Evolutionary conservation across 2,113 vertebrate genomes (phyloP).

Genomic region (Psittacara wagleri): DNA sequence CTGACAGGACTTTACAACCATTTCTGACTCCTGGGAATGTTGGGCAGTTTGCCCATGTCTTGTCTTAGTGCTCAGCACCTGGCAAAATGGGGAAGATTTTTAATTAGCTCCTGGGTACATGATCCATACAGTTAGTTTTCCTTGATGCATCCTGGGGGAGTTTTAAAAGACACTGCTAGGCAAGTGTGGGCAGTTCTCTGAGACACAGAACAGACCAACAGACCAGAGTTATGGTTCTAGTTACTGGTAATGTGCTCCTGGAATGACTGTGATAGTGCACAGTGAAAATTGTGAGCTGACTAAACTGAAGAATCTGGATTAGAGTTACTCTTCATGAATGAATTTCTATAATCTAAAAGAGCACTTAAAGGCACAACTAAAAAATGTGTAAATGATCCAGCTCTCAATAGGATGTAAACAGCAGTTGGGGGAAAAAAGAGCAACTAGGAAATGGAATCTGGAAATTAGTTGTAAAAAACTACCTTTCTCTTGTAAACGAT

Average conservation of each 20-base stretch:
- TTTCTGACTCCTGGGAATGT: background rate
- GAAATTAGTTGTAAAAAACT: background rate
- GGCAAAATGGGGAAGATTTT: background rate
- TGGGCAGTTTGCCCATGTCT: background rate
- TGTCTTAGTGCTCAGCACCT: background rate
- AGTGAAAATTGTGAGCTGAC: background rate
- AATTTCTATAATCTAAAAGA: background rate
- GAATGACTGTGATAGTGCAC: background rate
- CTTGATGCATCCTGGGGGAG: background rate
- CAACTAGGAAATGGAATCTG: background rate
- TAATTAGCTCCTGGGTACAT: background rate
- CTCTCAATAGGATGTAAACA: background rate
- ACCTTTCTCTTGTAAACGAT: background rate
- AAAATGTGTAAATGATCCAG: background rate
- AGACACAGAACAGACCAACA: background rate
- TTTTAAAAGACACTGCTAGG: background rate
- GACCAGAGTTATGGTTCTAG: background rate
- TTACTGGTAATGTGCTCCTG: background rate
- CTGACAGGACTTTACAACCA: background rate
- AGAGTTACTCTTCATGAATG: background rate
- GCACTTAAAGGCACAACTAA: background rate
- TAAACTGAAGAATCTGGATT: background rate
- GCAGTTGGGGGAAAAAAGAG: accelerated
- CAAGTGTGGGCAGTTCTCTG: background rate
- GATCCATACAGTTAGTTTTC: background rate